phyloP scores from a whole-genome alignment of 2,888 invertebrate species.

The Gasteruption jaculator region DNA sequence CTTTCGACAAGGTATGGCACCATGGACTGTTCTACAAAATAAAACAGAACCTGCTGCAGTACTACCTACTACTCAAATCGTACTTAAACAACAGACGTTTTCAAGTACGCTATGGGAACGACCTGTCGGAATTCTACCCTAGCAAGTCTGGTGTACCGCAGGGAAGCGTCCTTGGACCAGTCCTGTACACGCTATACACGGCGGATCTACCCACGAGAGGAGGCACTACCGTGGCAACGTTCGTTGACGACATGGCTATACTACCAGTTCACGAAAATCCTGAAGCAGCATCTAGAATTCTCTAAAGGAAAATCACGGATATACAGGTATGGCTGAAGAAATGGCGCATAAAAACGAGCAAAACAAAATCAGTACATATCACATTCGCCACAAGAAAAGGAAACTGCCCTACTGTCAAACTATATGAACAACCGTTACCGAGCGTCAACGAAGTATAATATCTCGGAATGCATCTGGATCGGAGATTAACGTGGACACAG shows the following conservation, averaged over 20 bases:
- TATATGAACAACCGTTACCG: conserved; percentile 20
- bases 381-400: conserved; percentile 25
- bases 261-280: conserved; percentile 16
- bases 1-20: conserved; percentile 26
- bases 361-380: conserved; percentile 26
- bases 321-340: conserved; percentile 22
- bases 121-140: neutral
- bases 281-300: conserved; percentile 8
- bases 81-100: conserved; percentile 8
- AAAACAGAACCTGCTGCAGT: conserved; percentile 13
- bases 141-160: conserved; percentile 18
- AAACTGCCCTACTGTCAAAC: conserved; percentile 8
- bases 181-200: conserved; percentile 23
- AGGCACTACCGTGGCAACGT: conserved; percentile 21
- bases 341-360: conserved; percentile 28
- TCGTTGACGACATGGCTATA: conserved; percentile 25
- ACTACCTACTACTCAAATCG: conserved; percentile 2
- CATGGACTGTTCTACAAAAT: conserved; percentile 20
- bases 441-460: conserved; percentile 22
- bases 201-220: conserved; percentile 19
- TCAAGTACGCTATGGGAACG: conserved; percentile 3
- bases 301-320: conserved; percentile 13
- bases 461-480: conserved; percentile 25
- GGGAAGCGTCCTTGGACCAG: conserved; percentile 24
- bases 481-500: conserved; percentile 20